Percentiles rank a stretch among this genome's conserved stretches.
phyloP scores from a whole-genome alignment of 1,140 invertebrate genomes.

The Polyergus mexicanus region DNA sequence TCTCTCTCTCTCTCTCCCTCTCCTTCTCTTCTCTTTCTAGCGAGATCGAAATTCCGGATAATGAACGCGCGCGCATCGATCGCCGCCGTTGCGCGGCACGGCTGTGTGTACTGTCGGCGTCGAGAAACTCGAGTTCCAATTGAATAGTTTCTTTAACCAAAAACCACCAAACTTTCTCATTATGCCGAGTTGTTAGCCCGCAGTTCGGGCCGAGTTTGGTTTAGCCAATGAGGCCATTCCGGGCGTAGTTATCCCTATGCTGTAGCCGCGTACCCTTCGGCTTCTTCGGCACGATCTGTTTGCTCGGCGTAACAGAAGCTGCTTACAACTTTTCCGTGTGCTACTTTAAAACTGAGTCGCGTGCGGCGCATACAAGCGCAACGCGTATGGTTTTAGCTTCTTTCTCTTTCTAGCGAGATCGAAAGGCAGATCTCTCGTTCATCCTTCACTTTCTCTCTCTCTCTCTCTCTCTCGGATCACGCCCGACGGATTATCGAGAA shows the following conservation, averaged over 20 bases:
- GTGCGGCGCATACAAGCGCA: slow-evolving; percentile 24
- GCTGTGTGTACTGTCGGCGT: slow-evolving; percentile 37
- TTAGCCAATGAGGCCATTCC: slow-evolving; percentile 73
- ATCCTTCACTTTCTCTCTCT: not conserved
- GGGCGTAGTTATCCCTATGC: slow-evolving; percentile 18
- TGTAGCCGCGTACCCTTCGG: not conserved
- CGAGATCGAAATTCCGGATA: slow-evolving; percentile 50
- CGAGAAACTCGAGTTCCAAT: slow-evolving; percentile 71
- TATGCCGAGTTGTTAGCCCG: slow-evolving; percentile 75
- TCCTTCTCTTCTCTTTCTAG: not conserved
- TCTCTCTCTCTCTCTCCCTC: not conserved
- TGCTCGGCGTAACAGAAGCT: slow-evolving; percentile 66
- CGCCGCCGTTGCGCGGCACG: slow-evolving; percentile 27
- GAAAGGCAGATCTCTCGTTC: not conserved
- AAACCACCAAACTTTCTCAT: slow-evolving; percentile 76
- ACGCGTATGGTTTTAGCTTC: not conserved
- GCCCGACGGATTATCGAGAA: slow-evolving; percentile 70
- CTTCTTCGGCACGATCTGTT: slow-evolving; percentile 62
- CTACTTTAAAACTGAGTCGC: slow-evolving; percentile 74
- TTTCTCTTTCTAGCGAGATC: too few relatives aligned
- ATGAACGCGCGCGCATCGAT: slow-evolving; percentile 58
- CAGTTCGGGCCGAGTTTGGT: slow-evolving; percentile 73
- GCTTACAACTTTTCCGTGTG: slow-evolving; percentile 76
- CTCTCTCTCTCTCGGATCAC: not conserved
- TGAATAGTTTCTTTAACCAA: slow-evolving; percentile 76